Conservation (phyloP, 2,888 invertebrate species). For the Agonum fuliginosum region DNA sequence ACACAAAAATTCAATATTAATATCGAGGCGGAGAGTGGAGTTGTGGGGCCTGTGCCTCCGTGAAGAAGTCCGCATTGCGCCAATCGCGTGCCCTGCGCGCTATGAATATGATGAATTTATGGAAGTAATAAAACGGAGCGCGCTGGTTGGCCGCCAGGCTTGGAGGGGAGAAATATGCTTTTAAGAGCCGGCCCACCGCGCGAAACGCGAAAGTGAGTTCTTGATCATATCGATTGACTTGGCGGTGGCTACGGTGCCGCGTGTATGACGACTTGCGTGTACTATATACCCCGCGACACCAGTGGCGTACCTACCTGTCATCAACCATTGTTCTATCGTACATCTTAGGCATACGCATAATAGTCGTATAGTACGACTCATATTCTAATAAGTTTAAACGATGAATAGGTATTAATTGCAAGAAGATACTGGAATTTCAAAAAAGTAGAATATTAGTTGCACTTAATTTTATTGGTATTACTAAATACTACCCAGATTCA, state of each 20-base stretch:
- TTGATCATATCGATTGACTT: slow-evolving; percentile 59
- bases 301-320: neutral
- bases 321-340: slow-evolving; percentile 24
- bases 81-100: slow-evolving; percentile 73
- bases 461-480: no score
- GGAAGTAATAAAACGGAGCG: slow-evolving; percentile 85
- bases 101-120: slow-evolving; percentile 80
- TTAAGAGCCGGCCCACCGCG: slow-evolving; percentile 65
- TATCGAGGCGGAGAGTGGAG: slow-evolving; percentile 81
- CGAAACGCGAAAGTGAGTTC: slow-evolving; percentile 50
- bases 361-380: no score
- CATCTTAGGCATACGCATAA: no score
- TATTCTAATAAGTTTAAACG: no score
- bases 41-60: slow-evolving; percentile 76
- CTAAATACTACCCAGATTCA: no score
- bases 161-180: slow-evolving; percentile 72
- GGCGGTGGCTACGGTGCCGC: slow-evolving; percentile 4
- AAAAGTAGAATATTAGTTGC: no score
- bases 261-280: slow-evolving; percentile 46
- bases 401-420: no score
- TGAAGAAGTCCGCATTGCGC: slow-evolving; percentile 75
- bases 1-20: slow-evolving; percentile 88
- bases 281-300: slow-evolving; percentile 29
- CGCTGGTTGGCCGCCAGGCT: slow-evolving; percentile 78
- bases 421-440: no score